Evolutionary conservation across 2,797 vertebrate genomes (phyloP), one percentile per base, ranked within the genome.

Genomic region (Gymnothorax javanicus): DNA sequence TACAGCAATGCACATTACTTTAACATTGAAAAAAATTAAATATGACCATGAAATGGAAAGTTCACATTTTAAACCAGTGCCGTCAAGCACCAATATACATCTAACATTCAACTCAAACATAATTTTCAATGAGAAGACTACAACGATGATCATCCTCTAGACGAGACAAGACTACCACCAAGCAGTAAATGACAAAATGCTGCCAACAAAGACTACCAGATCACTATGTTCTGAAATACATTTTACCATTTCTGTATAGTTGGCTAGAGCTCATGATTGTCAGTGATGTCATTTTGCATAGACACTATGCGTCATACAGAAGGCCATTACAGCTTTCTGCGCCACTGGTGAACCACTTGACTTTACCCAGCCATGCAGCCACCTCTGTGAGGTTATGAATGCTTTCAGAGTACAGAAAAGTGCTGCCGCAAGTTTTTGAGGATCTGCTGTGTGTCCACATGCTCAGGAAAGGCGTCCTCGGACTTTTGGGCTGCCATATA

Each of bases 361-460:
- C 67, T 15, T 57, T 52, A 27, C 15, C 50, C 17, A n/a, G 6
- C 20, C 17, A 81, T 81, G 25, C 20, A 20, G 20, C 23, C n/a
- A 52, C 43, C 12, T 54, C 77, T 86, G 60, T 79, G 64, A 33
- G n/a, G 23, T 43, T 23, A 73, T 59, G 27, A 7, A 23, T 58
- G 25, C n/a, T 59, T 56, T 98, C 94, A 98, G 89, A 99, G 95
- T 91, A 94, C 91, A 0, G 98, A 94, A 92, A 99, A 99, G 89
- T 98, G 98, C 90, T 97, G 95, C 89, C 95, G 96, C 88, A 99
- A 94, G 91, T 96, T 96, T 86, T 97, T 97, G 59, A 99, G 94
- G 90, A 99, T 96, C 91, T 97, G 96, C 69, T 98, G 97, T 2
- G 98, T 98, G 91, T 99, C 98, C 83, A 97, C 96, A 0, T 99